Base-by-base conservation (phyloP, 2,113 vertebrate genomes). In the Odocoileus hemionus region DNA sequence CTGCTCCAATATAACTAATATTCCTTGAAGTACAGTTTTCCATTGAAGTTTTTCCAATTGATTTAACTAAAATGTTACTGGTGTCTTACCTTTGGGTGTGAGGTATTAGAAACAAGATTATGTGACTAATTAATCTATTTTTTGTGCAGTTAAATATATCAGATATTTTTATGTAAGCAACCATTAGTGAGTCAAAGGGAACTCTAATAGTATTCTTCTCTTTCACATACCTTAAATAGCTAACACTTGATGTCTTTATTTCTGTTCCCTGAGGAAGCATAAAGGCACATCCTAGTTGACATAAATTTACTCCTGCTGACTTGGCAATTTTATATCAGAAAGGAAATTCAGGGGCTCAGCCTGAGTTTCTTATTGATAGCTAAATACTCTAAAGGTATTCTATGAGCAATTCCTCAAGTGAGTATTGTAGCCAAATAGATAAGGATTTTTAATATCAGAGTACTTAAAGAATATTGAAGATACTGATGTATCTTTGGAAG, bases 291-390 rank as follows among this genome's bases (percentile, higher is more conserved):
- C 79, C 86, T 96, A 91, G 87, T 91, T 97, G 95, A 97, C 78
- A 96, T 90, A 97, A 97, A 98, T 98, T 97, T 97, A 98, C 92
- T 98, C 89, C 96, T 89, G 39, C 61, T 92, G 47, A 93, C 43
- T 50, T 86, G 39, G 91, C 50, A 98, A 60, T 90, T 97, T 82
- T 97, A 79, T 10, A 95, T 57, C 79, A 95, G 74, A 96, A 97
- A 91, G 97, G 50, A 76, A 97, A 89, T 85, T 97, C 89, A 93
- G 36, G 19, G 96, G 87, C 57, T 92, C 58, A 74, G 19, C 3
- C n/a, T 95, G 95, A 96, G 96, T 91, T 96, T 94, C n/a, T 96
- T 78, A 96, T 70, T 89, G 80, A 87, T 85, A 96, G 70, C 5
- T 12, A 13, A 94, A 84, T 79, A 83, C 23, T 74, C 33, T 67